These are phyloP conservation scores for Meliscaeva auricollis DNA, from an alignment of 2,888 invertebrate genomes.

Conservation along the genomic window DNA sequence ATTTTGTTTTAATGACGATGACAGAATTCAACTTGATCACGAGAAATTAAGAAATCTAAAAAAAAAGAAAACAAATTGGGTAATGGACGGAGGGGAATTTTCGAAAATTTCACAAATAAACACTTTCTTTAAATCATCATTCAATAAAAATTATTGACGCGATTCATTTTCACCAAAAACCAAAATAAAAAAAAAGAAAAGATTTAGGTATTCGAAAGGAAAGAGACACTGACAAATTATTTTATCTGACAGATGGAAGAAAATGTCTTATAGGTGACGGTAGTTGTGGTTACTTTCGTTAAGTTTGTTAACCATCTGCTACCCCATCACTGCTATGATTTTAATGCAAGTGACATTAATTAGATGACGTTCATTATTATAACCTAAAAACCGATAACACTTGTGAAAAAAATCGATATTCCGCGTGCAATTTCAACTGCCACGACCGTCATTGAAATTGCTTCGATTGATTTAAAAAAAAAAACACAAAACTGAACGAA, in stretches of 20 bases:
- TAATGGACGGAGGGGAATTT: conserved; percentile 14
- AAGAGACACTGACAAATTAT: not conserved
- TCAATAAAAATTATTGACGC: not conserved
- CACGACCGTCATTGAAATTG: not conserved
- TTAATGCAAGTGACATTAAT: no score
- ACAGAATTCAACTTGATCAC: conserved; percentile 46
- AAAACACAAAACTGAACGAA: not conserved
- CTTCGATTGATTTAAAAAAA: not conserved
- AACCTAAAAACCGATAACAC: no score
- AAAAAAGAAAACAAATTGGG: conserved; percentile 24
- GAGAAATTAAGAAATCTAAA: conserved; percentile 59
- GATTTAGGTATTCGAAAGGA: no score
- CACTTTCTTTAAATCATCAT: no score
- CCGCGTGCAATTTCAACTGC: not conserved
- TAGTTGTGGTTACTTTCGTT: not conserved
- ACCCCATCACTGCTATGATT: no score
- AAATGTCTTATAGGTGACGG: not conserved
- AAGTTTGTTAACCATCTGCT: no score
- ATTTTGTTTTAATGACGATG: conserved; percentile 8
- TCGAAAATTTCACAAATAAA: conserved; percentile 42
- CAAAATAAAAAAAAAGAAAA: not conserved
- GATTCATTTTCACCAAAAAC: not conserved
- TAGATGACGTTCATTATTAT: no score
- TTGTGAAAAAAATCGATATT: not conserved
- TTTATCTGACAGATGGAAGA: not conserved